Base-by-base conservation (phyloP, 2,888 invertebrate genomes). In the Drosophila incognita region DNA sequence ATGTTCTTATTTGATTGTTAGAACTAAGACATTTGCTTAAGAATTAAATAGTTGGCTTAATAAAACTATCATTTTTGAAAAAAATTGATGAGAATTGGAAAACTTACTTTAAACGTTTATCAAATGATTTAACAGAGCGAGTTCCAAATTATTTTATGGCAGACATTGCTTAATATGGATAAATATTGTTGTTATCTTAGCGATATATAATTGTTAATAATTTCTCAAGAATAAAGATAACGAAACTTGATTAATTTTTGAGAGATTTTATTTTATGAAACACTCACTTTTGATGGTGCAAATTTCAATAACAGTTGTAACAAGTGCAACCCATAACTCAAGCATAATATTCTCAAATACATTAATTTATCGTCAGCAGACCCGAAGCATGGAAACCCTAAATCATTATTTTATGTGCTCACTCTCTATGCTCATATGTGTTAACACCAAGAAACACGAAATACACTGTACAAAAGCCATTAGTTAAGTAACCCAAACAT, bases 331-430 rank as follows among this genome's bases (percentile, higher is more conserved):
- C 21, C 29, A 57, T 57, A n/a, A 15, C 57, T 40, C 29, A 10
- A 15, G n/a, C 5, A 15, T 15, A 27, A 40, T 21, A 21, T 42
- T 31, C 29, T 21, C 15, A 31, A 57, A 21, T 40, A 42, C 21
- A 42, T 57, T 31, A 5, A 40, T 57, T 57, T 31, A 57, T 57
- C 29, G 15, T 21, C 0, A 10, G 10, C 27, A 18, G 27, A 35
- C 35, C 15, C 18, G 24, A 11, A 24, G 18, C 54, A 38, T 56
- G 15, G 0, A 15, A n/a, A 10, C 10, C 29, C 27, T 40, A 40
- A 56, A 56, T 56, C 56, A 56, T 38, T n/a, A 29, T 56, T 40
- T n/a, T 40, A n/a, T 40, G 29, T 40, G 56, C 27, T n/a, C 10
- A 11, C 7, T 33, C 46, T n/a, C 27, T 46, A 2, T 51, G 15